Evolutionary conservation across 2,888 invertebrate genomes (phyloP).

Genomic region (Platycheirus albimanus): DNA sequence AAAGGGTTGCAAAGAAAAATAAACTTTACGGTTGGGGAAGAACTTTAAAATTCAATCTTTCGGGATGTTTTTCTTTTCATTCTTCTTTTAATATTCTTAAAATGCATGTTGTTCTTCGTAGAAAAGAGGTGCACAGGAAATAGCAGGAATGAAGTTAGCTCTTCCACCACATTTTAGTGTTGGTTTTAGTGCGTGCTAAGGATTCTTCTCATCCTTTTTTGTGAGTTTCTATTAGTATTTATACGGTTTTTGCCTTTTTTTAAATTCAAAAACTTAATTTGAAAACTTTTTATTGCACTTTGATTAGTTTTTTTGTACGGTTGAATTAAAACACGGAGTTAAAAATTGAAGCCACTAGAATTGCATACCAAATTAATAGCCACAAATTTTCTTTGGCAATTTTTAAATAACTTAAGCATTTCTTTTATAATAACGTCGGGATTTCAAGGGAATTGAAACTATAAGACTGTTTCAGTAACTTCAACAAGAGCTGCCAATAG

Average conservation of each 20-base stretch:
- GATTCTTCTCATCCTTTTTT: constrained; percentile 8
- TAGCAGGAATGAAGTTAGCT: constrained; percentile 15
- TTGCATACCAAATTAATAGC: constrained; percentile 54
- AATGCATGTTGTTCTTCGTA: constrained; percentile 46
- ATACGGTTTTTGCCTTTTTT: constrained; percentile 64
- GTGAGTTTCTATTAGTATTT: constrained; percentile 20
- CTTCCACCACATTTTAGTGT: constrained; percentile 24
- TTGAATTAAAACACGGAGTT: neutral
- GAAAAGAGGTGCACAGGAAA: constrained; percentile 26
- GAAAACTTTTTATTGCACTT: constrained; percentile 72
- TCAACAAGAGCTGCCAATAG: no score
- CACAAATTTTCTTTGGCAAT: constrained; percentile 20
- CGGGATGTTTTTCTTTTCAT: constrained; percentile 68
- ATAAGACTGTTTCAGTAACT: no score
- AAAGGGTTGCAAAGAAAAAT: constrained; percentile 52
- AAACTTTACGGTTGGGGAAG: constrained; percentile 34
- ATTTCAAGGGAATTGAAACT: no score
- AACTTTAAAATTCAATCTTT: constrained; percentile 74
- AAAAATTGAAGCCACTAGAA: constrained; percentile 27
- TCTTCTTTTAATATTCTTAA: constrained; percentile 68
- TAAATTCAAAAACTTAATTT: constrained; percentile 65
- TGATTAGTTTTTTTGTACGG: constrained; percentile 58
- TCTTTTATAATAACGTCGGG: no score
- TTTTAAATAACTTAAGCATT: no score
- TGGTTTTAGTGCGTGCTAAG: constrained; percentile 2